phyloP scores from a whole-genome alignment of 2,888 invertebrate genomes.

The Patella depressa region DNA sequence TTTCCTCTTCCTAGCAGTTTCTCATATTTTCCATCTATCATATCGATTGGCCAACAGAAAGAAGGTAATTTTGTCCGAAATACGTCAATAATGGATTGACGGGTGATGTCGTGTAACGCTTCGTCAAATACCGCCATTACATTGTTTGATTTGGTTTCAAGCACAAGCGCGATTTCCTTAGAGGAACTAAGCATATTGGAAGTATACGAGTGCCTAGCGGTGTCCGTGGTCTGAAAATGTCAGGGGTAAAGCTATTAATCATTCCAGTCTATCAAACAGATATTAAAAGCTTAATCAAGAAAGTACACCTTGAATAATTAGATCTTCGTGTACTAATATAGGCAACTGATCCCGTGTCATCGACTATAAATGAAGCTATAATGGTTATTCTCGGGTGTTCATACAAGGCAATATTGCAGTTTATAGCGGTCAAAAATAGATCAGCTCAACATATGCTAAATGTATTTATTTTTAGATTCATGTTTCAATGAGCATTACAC shows the following conservation, averaged over 20 bases:
- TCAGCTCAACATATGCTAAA: too few relatives aligned
- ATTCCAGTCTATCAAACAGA: conserved; percentile 7
- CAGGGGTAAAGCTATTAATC: conserved; percentile 2
- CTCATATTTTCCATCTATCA: too few relatives aligned
- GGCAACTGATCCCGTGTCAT: background rate
- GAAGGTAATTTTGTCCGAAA: too few relatives aligned
- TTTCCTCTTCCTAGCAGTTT: too few relatives aligned
- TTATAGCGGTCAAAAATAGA: too few relatives aligned
- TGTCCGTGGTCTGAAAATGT: background rate
- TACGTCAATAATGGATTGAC: conserved; percentile 4
- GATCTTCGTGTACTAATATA: background rate
- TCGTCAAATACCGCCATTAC: conserved; percentile 1
- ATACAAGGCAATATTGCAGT: too few relatives aligned
- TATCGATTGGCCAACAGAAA: too few relatives aligned
- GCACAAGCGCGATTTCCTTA: background rate
- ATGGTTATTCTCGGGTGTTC: too few relatives aligned
- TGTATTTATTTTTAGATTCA: too few relatives aligned
- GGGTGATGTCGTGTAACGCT: conserved; percentile 1
- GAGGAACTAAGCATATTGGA: background rate
- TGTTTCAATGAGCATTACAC: too few relatives aligned
- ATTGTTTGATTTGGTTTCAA: background rate
- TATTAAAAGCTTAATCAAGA: conserved; percentile 9
- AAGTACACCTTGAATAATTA: background rate
- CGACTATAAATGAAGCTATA: too few relatives aligned
- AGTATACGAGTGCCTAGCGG: background rate